phyloP scores from a whole-genome alignment of 1,140 invertebrate genomes.

The Drosophila asahinai region DNA sequence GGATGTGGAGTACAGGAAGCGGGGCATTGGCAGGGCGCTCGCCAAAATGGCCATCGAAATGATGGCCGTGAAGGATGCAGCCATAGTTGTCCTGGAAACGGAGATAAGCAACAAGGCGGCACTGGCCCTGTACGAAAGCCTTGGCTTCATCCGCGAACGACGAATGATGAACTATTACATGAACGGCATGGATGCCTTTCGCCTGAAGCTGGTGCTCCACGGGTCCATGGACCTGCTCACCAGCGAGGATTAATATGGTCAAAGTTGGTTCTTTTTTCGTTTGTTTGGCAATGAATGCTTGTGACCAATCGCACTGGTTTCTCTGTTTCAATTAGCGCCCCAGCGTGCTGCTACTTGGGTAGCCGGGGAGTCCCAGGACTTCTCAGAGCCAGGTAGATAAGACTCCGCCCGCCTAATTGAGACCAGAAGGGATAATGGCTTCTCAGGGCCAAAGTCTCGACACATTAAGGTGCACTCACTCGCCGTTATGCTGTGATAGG shows the following conservation, averaged over 20 bases:
- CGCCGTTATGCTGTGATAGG: conserved; percentile 48
- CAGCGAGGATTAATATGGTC: conserved; percentile 6
- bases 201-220: conserved; percentile 97
- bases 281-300: conserved; percentile 5
- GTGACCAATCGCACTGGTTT: conserved; percentile 1
- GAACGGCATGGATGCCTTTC: conserved; percentile 98
- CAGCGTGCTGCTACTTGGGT: conserved; percentile 59
- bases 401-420: conserved; percentile 59
- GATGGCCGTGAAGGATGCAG: conserved; percentile 96
- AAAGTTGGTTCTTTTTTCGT: neutral
- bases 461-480: conserved; percentile 61
- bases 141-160: conserved; percentile 99
- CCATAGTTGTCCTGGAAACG: conserved; percentile 98
- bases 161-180: conserved; percentile 98
- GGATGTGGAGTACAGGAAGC: conserved; percentile 96
- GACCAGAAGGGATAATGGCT: conserved; percentile 65
- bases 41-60: conserved; percentile 91
- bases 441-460: conserved; percentile 61
- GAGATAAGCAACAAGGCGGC: conserved; percentile 99
- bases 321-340: conserved; percentile 61
- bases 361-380: conserved; percentile 17
- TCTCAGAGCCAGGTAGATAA: conserved; percentile 52
- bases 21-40: conserved; percentile 92
- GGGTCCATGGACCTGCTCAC: conserved; percentile 74
- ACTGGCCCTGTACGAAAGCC: conserved; percentile 96